Conservation (phyloP, 23 tunicate genomes). For the Phallusia fumigata region DNA sequence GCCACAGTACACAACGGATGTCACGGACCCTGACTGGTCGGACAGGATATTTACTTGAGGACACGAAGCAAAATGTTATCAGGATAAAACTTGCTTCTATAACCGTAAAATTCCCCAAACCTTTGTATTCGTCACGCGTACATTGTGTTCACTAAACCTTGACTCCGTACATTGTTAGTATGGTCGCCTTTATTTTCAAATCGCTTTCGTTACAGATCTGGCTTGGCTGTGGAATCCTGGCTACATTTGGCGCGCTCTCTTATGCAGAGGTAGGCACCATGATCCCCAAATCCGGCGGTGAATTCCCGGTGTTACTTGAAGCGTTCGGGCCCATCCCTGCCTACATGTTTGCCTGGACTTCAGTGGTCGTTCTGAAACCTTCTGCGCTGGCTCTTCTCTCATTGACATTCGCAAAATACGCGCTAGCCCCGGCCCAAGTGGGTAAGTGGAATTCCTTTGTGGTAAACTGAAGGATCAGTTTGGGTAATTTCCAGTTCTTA, state of each 20-base stretch:
- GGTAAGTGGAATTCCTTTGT: neutral
- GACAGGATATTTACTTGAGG: no score
- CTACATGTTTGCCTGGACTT: conserved; percentile 97
- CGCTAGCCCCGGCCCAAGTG: conserved; percentile 57
- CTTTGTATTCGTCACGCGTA: no score
- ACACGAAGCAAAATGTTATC: no score
- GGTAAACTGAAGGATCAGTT: no score
- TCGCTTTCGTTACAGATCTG: conserved; percentile 50
- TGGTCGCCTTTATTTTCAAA: no score
- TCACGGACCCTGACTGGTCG: no score
- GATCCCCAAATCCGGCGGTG: conserved; percentile 99
- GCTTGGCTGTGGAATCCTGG: conserved; percentile 85
- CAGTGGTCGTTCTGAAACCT: conserved; percentile 79
- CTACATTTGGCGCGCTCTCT: conserved; percentile 92
- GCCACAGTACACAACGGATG: no score
- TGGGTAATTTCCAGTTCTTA: no score
- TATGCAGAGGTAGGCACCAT: conserved; percentile 99
- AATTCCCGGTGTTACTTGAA: conserved; percentile 88
- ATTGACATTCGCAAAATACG: conserved; percentile 89
- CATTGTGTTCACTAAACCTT: no score
- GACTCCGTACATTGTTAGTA: no score
- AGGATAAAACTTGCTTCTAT: no score
- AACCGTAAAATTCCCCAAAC: no score
- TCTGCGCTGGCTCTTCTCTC: conserved; percentile 86
- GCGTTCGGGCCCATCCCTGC: conserved; percentile 96